Base-by-base conservation (phyloP, 2,888 invertebrate genomes). In the Erebia epiphron region DNA sequence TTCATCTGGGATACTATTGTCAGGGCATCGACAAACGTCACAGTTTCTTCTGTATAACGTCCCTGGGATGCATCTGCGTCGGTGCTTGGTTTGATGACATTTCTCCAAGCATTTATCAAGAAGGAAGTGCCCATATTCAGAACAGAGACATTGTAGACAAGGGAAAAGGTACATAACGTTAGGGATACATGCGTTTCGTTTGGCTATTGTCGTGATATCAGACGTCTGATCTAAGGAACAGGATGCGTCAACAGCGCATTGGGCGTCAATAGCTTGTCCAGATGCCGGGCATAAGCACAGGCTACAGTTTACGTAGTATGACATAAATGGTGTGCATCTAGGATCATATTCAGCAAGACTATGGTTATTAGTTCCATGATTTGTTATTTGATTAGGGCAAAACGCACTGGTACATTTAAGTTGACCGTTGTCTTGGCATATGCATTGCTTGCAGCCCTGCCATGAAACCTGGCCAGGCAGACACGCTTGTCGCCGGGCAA, bases 121-220 rank as follows among this genome's bases (percentile, higher is more conserved):
- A 46, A 79, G 70, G 65, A 92, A 90, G n/a, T 78, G 73, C 0
- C 92, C 91, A 2, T 81, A 79, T 46, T 89, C 86, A 1, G 90
- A 84, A 71, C 92, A 92, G 50, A 86, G 70, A 74, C 92, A 92
- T 68, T 89, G 87, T 0, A 89, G 78, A 66, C 92, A 92, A 1
- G 82, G 83, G 56, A 90, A 91, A 26, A 91, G 71, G 64, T 92
- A 91, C 83, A 90, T 87, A 0, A 91, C 90, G 68, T 88, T 89
- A 1, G 92, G 91, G 69, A 92, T 85, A 65, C 92, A 92, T 5
- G 82, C 84, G 16, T 82, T 83, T 14, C 81, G 78, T n/a, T 79
- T 77, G 0, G 79, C 71, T 13, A 69, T 35, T 5, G 65, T 66
- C 16, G 71, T 41, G 13, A 79, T 70, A 61, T 79, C 76, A 13